Evolutionary conservation across 2,797 vertebrate genomes (phyloP).

Genomic region (Paramormyrops hopkinsi): DNA sequence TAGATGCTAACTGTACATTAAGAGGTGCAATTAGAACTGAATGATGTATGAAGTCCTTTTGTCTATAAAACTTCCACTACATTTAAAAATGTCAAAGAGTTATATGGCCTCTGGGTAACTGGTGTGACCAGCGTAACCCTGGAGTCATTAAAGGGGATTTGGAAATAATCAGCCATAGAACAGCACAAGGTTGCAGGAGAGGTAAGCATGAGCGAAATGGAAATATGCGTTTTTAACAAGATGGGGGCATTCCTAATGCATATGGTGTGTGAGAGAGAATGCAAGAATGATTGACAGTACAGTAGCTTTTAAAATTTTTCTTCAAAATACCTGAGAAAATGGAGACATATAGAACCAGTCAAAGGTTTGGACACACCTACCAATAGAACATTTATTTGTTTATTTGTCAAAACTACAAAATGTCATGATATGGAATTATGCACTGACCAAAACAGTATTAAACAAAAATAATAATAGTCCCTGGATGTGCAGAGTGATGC

Average conservation of each 20-base stretch:
- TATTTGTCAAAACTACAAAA: not conserved
- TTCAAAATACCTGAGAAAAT: not conserved
- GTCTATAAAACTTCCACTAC: conserved; percentile 23
- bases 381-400: not conserved
- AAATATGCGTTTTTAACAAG: not conserved
- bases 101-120: conserved; percentile 29
- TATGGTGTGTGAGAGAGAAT: not conserved
- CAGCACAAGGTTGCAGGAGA: not conserved
- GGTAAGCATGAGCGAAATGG: not conserved
- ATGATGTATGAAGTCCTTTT: conserved; percentile 41
- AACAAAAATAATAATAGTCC: not conserved
- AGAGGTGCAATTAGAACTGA: conserved; percentile 45
- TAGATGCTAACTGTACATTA: conserved; percentile 49
- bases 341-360: not conserved
- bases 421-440: not conserved
- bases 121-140: conserved; percentile 19
- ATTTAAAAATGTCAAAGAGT: conserved; percentile 34
- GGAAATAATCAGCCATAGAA: not conserved
- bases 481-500: not conserved
- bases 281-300: not conserved
- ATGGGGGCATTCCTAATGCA: not conserved
- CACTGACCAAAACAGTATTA: not conserved
- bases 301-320: not conserved
- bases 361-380: not conserved
- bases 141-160: not conserved